A percentile compares a stretch with the other conserved stretches of the same genome.
These are phyloP conservation scores for Holacanthus passer DNA, from an alignment of 2,113 vertebrate species.

Conservation along the genomic window DNA sequence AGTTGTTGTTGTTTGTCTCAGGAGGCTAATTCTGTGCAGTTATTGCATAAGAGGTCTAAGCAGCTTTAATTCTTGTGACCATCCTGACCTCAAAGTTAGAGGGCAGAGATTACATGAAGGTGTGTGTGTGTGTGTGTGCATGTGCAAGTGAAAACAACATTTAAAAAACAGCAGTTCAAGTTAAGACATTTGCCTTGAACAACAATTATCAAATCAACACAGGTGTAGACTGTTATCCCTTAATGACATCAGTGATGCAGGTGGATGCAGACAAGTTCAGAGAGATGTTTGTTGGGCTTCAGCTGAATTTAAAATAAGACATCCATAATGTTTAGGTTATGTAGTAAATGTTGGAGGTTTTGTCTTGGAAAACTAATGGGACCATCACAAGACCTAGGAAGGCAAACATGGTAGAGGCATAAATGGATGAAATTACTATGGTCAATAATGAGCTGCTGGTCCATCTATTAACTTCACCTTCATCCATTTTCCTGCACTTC, in stretches of 20 bases:
- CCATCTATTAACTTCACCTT: neutral
- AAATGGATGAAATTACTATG: neutral
- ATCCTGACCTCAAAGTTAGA: slow-evolving; percentile 49
- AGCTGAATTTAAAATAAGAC: neutral
- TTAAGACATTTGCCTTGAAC: neutral
- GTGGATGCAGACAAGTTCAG: neutral
- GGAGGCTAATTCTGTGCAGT: slow-evolving; percentile 42
- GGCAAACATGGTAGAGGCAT: neutral
- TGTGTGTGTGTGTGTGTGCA: neutral
- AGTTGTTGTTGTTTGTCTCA: neutral
- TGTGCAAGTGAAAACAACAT: neutral
- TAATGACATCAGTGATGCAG: neutral
- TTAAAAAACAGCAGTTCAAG: neutral
- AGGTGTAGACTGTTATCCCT: neutral
- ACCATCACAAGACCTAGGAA: neutral
- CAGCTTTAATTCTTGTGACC: slow-evolving; percentile 55
- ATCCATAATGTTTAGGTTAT: neutral
- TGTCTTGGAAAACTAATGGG: neutral
- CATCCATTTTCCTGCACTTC: neutral
- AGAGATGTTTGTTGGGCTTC: neutral
- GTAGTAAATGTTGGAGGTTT: neutral
- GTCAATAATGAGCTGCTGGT: neutral
- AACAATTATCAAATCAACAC: neutral
- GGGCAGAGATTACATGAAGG: slow-evolving; percentile 53
- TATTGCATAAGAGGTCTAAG: slow-evolving; percentile 71